Evolutionary conservation across 2,888 invertebrate genomes (phyloP), one percentile per base, ranked within the genome.

Genomic region (Thymelicus sylvestris): DNA sequence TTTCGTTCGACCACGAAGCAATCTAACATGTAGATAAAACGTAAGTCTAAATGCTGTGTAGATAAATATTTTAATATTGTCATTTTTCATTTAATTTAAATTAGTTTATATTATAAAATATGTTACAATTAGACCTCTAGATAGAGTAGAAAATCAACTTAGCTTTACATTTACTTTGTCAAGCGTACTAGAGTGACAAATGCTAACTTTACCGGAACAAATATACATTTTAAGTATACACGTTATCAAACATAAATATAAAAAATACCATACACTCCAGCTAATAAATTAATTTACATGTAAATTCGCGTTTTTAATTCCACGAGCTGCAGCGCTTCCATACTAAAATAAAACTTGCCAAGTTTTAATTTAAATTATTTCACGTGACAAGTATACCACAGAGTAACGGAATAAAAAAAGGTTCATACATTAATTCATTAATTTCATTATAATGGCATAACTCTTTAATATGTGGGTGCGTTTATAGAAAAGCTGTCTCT

Each of bases 11-110:
- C 78, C 84, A 89, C 85, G 83, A 89, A 90, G 88, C 90, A 87
- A 76, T 83, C 89, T 91, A 90, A 88, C 87, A 89, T 86, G 84
- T 86, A 87, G 86, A 83, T 84, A 86, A 86, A 90, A 89, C 83
- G 83, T 91, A 90, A 89, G 73, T 83, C 90, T 90, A 90, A 87
- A 86, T 83, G 87, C 86, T 84, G 84, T 87, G 86, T 89, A 90
- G 89, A 90, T 91, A 89, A 81, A 85, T 87, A 90, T 89, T 84
- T 89, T 91, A 93, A 92, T 93, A 93, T 93, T 93, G 93, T 93
- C 93, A 92, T 91, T 89, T 78, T 82, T 82, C 61, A 72, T 78
- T 76, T 79, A 87, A 89, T 89, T 90, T 89, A 87, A 87, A 89
- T 81, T 87, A 87, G 86, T 88, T 86, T 88, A 85, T 86, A 79